Conservation (phyloP, 2,113 vertebrate species). For the Grammomys dolichurus region DNA sequence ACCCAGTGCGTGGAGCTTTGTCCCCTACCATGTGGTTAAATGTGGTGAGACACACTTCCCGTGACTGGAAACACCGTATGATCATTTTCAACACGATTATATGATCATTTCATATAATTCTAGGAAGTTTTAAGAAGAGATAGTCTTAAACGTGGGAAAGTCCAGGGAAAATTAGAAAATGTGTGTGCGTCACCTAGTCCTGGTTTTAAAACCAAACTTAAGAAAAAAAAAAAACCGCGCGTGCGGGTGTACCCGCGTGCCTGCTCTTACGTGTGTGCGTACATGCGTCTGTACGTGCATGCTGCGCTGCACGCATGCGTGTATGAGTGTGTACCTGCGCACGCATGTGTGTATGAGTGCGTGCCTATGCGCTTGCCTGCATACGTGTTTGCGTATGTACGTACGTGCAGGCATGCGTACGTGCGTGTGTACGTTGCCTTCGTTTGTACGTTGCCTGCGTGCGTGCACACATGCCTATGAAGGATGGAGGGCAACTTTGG, state of each 20-base stretch:
- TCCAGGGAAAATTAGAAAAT: not conserved
- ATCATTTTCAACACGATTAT: slow-evolving; percentile 61
- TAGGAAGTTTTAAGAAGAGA: slow-evolving; percentile 38
- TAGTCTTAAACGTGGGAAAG: not conserved
- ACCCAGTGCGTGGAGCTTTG: not conserved
- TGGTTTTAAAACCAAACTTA: slow-evolving; percentile 45
- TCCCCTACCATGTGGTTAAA: slow-evolving; percentile 18
- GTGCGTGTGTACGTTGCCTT: not conserved
- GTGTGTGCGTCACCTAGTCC: slow-evolving; percentile 30
- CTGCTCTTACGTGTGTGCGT: too few species aligned
- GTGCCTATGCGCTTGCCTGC: not conserved
- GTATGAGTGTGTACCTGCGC: not conserved
- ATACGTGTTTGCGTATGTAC: not conserved
- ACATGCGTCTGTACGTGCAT: too few species aligned
- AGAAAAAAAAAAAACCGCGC: not conserved
- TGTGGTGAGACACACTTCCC: slow-evolving; percentile 37
- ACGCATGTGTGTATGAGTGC: too few species aligned
- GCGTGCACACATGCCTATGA: not conserved
- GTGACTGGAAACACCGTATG: slow-evolving; percentile 45
- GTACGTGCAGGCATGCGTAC: not conserved
- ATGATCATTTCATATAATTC: slow-evolving; percentile 41
- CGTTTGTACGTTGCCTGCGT: too few species aligned
- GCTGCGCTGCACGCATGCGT: too few species aligned
- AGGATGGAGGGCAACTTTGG: not conserved
- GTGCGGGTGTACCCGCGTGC: too few species aligned